Percentiles rank a stretch among this genome's conserved stretches.
Conservation (phyloP, 2,797 vertebrate genomes). For the Borostomias antarcticus region DNA sequence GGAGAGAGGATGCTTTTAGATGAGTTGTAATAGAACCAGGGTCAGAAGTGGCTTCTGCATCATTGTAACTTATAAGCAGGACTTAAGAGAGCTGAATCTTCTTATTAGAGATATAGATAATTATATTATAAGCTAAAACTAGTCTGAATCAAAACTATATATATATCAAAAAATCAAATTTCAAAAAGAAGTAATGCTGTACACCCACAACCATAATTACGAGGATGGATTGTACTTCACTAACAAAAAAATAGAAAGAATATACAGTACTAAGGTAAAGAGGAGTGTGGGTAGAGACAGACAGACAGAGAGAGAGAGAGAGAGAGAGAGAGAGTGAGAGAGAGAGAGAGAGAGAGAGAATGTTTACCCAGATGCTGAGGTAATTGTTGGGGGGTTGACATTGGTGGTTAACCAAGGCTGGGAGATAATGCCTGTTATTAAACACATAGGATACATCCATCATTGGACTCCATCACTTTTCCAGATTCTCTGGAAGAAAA, state of each 20-base stretch:
- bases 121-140: constrained; percentile 15
- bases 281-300: too few relatives aligned
- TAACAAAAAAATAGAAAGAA: constrained; percentile 64
- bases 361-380: constrained; percentile 67
- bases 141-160: constrained; percentile 18
- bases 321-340: too few relatives aligned
- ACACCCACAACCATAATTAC: too few relatives aligned
- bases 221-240: too few relatives aligned
- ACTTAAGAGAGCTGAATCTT: constrained; percentile 10
- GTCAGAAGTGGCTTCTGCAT: neutral
- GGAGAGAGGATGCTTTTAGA: neutral
- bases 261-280: too few relatives aligned
- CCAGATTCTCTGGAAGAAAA: neutral
- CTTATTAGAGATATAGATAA: neutral
- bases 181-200: too few relatives aligned
- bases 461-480: too few relatives aligned
- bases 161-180: too few relatives aligned
- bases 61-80: too few relatives aligned
- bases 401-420: constrained; percentile 62
- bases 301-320: too few relatives aligned
- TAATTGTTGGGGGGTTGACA: constrained; percentile 69
- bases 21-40: neutral
- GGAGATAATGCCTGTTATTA: constrained; percentile 70
- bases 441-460: constrained; percentile 60
- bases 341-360: constrained; percentile 61